Conservation (phyloP, 2,888 invertebrate genomes). For the Crossocerus cetratus region DNA sequence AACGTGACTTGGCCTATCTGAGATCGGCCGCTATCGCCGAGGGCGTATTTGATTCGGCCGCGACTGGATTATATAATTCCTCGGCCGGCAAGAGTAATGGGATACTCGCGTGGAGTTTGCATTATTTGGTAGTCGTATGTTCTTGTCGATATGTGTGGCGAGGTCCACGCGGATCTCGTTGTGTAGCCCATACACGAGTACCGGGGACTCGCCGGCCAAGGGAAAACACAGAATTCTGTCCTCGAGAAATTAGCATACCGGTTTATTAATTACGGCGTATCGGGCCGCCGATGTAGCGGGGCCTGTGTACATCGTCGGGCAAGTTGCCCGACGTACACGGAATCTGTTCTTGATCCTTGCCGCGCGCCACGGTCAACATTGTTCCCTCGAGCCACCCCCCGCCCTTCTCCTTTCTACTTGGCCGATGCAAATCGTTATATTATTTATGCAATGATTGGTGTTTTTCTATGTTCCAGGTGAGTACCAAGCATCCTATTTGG, state of each 20-base stretch:
- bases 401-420: slow-evolving; percentile 35
- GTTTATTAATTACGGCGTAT: slow-evolving; percentile 68
- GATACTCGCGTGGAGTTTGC: no score
- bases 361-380: slow-evolving; percentile 27
- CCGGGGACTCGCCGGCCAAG: slow-evolving; percentile 31
- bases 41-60: no score
- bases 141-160: slow-evolving; percentile 30
- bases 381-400: slow-evolving; percentile 22
- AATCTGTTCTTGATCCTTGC: slow-evolving; percentile 54
- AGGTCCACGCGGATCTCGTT: slow-evolving; percentile 11
- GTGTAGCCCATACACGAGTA: slow-evolving; percentile 23
- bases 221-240: slow-evolving; percentile 59
- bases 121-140: slow-evolving; percentile 12
- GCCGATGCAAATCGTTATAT: slow-evolving; percentile 57
- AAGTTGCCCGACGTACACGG: slow-evolving; percentile 25
- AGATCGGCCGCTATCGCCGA: no score
- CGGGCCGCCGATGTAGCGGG: slow-evolving; percentile 23
- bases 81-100: no score
- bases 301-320: slow-evolving; percentile 13
- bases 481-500: slow-evolving; percentile 50
- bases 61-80: no score
- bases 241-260: slow-evolving; percentile 68
- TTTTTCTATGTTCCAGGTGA: slow-evolving; percentile 69
- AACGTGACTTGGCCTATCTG: no score
- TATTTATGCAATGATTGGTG: slow-evolving; percentile 43